Evolutionary conservation across 1,140 invertebrate genomes (phyloP).

Genomic region (Medauroidea extradentata): DNA sequence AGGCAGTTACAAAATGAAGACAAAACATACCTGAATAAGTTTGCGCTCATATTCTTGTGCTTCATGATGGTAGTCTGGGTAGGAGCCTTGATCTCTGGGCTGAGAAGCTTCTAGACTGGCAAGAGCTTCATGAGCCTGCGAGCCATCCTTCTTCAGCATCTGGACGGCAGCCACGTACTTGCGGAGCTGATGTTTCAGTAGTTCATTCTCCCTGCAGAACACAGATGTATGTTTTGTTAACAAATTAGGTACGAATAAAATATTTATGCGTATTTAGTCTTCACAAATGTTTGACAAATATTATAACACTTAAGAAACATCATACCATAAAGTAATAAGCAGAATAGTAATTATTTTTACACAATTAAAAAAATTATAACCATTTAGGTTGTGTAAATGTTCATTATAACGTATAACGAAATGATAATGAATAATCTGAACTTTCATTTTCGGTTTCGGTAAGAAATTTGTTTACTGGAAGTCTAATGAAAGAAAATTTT

Average conservation of each 20-base stretch:
- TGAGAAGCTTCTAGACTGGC: constrained; percentile 29
- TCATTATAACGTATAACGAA: too few relatives aligned
- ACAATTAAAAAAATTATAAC: too few relatives aligned
- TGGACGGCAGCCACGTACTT: constrained; percentile 89
- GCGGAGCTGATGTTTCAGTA: constrained; percentile 80
- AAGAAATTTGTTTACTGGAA: too few relatives aligned
- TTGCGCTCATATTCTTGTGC: constrained; percentile 83
- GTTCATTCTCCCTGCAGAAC: constrained; percentile 71
- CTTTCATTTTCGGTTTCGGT: too few relatives aligned
- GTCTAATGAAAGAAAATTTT: too few relatives aligned
- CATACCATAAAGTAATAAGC: too few relatives aligned
- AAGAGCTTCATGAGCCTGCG: constrained; percentile 38
- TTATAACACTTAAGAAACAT: too few relatives aligned
- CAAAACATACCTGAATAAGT: constrained; percentile 68
- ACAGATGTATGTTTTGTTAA: background rate
- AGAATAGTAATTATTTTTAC: too few relatives aligned
- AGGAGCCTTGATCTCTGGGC: constrained; percentile 11
- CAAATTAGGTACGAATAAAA: background rate
- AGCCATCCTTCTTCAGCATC: constrained; percentile 64
- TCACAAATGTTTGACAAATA: too few relatives aligned
- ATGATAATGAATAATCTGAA: too few relatives aligned
- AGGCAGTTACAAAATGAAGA: background rate
- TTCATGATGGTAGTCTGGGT: constrained; percentile 60
- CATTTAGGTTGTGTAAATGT: too few relatives aligned
- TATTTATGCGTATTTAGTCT: too few relatives aligned